Base-by-base conservation (phyloP, 2,888 invertebrate genomes). In the Chrysina gloriosa region DNA sequence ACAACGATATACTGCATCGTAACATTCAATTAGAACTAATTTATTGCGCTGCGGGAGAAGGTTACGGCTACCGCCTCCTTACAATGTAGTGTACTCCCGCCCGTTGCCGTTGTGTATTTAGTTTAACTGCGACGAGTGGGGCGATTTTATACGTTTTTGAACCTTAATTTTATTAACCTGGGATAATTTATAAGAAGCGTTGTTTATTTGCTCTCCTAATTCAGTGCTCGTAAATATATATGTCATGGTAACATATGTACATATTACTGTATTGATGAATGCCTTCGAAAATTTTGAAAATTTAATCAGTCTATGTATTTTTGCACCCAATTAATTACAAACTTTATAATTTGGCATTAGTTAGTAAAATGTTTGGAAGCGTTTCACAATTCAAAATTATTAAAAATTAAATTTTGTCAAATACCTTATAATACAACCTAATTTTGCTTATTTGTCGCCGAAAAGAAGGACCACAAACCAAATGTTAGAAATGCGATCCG, bases 21-120 rank as follows among this genome's bases (percentile, higher is more conserved):
- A 68, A 65, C 68, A 68, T 68, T 68, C 68, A 68, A 68, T 68
- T 68, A 68, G 56, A 56, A 56, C 58, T 65, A 68, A 68, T 68
- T 68, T 68, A 68, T 68, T 64, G 68, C 68, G 47, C 56, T 54
- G 65, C 48, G 52, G 45, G 48, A 31, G 58, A 65, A 58, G 65
- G 65, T 45, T 66, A 66, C 56, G 27, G 65, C 45, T 39, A 36
- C 56, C 56, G 56, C 29, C 56, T 58, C 34, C 64, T 23, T 56
- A 63, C 54, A 68, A 61, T 64, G 68, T 63, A 64, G 56, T 56
- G 19, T 56, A 56, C 36, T 31, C 36, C 23, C 50, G 27, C 25
- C n/a, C 27, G 50, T 50, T 25, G 16, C 21, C 56, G 36, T 56
- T 56, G 56, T 64, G 54, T 68, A 54, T 65, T 68, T 68, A 64